Conservation (phyloP, 2,797 vertebrate species). For the Choloepus didactylus region DNA sequence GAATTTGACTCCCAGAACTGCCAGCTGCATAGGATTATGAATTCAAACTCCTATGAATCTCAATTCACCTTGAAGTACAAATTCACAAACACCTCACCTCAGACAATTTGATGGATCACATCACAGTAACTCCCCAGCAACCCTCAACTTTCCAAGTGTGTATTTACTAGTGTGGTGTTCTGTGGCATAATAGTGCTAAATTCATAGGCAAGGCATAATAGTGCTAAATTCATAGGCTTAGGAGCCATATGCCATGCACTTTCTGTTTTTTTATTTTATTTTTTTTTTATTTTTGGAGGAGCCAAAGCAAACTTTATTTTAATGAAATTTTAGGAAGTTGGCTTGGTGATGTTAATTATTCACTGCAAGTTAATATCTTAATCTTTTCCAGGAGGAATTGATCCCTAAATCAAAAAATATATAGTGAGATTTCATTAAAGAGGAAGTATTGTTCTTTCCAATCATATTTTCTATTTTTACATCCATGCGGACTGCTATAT, state of each 20-base stretch:
- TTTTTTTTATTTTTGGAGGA: slow-evolving; percentile 74
- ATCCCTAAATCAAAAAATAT: neutral
- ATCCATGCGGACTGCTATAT: neutral
- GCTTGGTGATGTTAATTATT: slow-evolving; percentile 77
- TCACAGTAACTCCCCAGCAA: slow-evolving; percentile 70
- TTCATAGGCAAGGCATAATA: neutral
- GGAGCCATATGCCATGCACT: too few species aligned
- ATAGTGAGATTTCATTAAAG: neutral
- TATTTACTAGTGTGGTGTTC: slow-evolving; percentile 79
- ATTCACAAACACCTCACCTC: slow-evolving; percentile 82
- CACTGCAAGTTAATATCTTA: slow-evolving; percentile 51
- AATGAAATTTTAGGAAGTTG: slow-evolving; percentile 76
- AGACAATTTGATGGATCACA: slow-evolving; percentile 87
- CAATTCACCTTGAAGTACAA: slow-evolving; percentile 83
- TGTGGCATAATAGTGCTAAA: slow-evolving; percentile 60
- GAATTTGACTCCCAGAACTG: slow-evolving; percentile 83
- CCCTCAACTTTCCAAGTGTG: slow-evolving; percentile 70
- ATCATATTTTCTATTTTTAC: slow-evolving; percentile 9
- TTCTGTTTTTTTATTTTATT: too few species aligned
- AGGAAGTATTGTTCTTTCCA: neutral
- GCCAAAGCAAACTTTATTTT: slow-evolving; percentile 82
- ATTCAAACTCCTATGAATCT: slow-evolving; percentile 86
- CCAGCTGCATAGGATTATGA: slow-evolving; percentile 87
- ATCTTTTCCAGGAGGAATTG: slow-evolving; percentile 15
- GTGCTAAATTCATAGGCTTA: neutral